phyloP scores from a whole-genome alignment of 1,140 invertebrate genomes.

The Branchinecta lindahli region DNA sequence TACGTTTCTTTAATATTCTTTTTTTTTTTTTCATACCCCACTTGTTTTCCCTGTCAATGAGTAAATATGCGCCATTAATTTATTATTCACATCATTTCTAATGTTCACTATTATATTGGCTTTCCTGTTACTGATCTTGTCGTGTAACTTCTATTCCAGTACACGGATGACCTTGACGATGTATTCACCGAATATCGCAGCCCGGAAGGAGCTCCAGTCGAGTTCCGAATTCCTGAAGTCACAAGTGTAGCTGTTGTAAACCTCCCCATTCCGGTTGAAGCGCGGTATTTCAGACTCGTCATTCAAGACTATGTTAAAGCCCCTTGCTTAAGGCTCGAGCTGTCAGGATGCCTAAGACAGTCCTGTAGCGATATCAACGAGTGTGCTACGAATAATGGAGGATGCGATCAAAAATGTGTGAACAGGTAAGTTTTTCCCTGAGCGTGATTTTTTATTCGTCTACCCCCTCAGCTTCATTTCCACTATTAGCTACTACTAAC shows the following conservation, averaged over 20 bases:
- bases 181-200: conserved; percentile 78
- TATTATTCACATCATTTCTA: too few relatives aligned
- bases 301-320: conserved; percentile 74
- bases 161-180: conserved; percentile 74
- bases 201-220: conserved; percentile 76
- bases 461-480: neutral
- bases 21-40: too few relatives aligned
- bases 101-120: too few relatives aligned
- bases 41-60: too few relatives aligned
- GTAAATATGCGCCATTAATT: too few relatives aligned
- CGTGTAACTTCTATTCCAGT: conserved; percentile 34
- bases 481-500: neutral
- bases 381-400: conserved; percentile 72
- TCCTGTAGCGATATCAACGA: conserved; percentile 88
- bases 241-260: conserved; percentile 68
- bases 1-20: too few relatives aligned
- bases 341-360: conserved; percentile 79
- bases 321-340: conserved; percentile 76
- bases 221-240: conserved; percentile 71
- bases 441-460: neutral
- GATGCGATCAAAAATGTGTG: conserved; percentile 84
- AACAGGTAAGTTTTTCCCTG: conserved; percentile 42
- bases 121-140: too few relatives aligned
- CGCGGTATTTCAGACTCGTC: conserved; percentile 69
- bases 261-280: conserved; percentile 76